These are phyloP conservation scores for Bolinopsis microptera DNA, from an alignment of 37 sponge, comb jelly and placozoan genomes.

Conservation along the genomic window DNA sequence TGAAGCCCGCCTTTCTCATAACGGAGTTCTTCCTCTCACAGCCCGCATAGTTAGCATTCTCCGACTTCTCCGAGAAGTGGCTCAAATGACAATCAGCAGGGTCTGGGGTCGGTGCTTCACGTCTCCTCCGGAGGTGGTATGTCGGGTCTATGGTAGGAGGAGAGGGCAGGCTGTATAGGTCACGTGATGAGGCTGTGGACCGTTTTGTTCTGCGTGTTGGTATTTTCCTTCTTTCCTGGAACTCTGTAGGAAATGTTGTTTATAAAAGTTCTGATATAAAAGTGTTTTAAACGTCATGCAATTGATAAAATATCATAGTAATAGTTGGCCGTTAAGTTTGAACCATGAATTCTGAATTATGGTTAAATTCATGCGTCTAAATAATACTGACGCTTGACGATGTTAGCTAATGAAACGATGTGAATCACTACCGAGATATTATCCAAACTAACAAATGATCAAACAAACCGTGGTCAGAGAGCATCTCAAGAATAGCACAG, in stretches of 20 bases:
- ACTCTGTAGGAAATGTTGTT: background rate
- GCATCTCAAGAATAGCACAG: conserved; percentile 1
- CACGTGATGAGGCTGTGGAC: background rate
- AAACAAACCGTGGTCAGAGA: conserved; percentile 20
- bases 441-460: no score
- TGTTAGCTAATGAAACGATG: no score
- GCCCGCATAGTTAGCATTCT: background rate
- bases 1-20: background rate
- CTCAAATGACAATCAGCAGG: background rate
- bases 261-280: background rate
- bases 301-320: no score
- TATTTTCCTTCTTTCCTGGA: background rate
- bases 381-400: no score
- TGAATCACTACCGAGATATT: no score
- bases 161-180: no score
- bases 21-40: background rate
- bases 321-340: no score
- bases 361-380: no score
- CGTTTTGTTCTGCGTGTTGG: background rate
- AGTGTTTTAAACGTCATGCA: background rate
- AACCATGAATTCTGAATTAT: no score
- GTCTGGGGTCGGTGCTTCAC: background rate
- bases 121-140: background rate
- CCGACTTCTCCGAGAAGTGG: background rate
- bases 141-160: background rate